Conservation (phyloP, 2,888 invertebrate species). For the Phaedon cochleariae region DNA sequence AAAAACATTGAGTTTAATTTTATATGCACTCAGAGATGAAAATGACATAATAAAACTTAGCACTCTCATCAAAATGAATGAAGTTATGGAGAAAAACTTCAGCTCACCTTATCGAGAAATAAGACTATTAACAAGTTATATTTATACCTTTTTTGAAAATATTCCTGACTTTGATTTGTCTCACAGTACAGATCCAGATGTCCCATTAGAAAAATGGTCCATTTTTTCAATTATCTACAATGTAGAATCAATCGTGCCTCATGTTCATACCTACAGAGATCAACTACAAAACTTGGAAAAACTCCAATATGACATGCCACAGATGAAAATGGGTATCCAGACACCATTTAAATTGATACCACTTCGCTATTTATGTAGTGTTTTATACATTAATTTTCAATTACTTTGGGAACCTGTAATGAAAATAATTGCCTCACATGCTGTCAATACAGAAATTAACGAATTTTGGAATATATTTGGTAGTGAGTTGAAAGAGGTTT, state of each 20-base stretch:
- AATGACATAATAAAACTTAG: conserved; percentile 61
- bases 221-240: conserved; percentile 74
- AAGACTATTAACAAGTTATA: conserved; percentile 74
- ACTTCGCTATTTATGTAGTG: conserved; percentile 82
- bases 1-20: conserved; percentile 66
- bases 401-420: conserved; percentile 87
- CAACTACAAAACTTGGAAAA: conserved; percentile 79
- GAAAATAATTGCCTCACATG: conserved; percentile 79
- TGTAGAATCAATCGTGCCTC: conserved; percentile 76
- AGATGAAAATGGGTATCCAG: conserved; percentile 64
- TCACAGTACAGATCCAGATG: conserved; percentile 52
- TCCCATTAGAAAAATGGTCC: conserved; percentile 63
- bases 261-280: conserved; percentile 82
- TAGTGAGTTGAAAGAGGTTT: conserved; percentile 67
- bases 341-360: conserved; percentile 72
- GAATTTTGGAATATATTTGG: conserved; percentile 79
- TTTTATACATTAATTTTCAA: conserved; percentile 86
- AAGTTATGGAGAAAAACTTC: conserved; percentile 69
- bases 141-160: conserved; percentile 74
- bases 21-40: conserved; percentile 64
- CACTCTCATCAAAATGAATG: conserved; percentile 64
- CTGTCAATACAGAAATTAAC: conserved; percentile 67
- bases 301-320: conserved; percentile 71
- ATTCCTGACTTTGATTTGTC: conserved; percentile 64
- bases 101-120: conserved; percentile 75